Evolutionary conservation across 2,888 invertebrate genomes (phyloP).

Genomic region (Mythimna pallens): DNA sequence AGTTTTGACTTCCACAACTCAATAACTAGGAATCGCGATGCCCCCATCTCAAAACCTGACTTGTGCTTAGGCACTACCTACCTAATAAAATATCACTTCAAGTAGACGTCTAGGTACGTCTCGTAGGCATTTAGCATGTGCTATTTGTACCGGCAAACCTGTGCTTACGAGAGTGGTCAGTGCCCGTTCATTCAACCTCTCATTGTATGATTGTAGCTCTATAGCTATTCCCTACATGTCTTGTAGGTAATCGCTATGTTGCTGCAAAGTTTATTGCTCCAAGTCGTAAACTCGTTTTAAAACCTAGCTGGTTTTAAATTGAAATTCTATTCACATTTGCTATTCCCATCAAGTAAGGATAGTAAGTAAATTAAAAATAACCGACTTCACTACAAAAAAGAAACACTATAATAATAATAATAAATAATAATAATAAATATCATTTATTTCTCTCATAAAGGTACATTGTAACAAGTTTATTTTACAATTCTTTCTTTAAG

Average conservation of each 20-base stretch:
- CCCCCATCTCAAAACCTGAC: no score
- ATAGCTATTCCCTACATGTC: no score
- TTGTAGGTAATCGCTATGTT: not conserved
- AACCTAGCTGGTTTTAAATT: not conserved
- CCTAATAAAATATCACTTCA: not conserved
- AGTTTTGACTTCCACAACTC: no score
- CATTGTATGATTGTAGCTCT: not conserved
- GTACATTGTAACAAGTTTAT: no score
- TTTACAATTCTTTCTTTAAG: no score
- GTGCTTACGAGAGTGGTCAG: conserved; percentile 6
- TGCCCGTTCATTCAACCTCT: conserved; percentile 31
- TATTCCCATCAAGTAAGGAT: not conserved
- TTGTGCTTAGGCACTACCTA: no score
- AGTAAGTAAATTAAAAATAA: not conserved
- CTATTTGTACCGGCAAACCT: not conserved
- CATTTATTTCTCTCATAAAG: no score
- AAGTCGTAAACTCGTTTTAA: not conserved
- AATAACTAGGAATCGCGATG: no score
- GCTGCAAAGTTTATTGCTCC: not conserved
- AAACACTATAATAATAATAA: no score
- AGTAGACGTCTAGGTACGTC: no score
- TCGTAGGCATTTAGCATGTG: not conserved
- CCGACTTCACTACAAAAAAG: no score
- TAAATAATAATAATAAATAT: no score
- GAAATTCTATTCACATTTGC: not conserved